Evolutionary conservation across 2,797 vertebrate genomes (phyloP), one percentile per base, ranked within the genome.

Genomic region (Buceros bicornis): DNA sequence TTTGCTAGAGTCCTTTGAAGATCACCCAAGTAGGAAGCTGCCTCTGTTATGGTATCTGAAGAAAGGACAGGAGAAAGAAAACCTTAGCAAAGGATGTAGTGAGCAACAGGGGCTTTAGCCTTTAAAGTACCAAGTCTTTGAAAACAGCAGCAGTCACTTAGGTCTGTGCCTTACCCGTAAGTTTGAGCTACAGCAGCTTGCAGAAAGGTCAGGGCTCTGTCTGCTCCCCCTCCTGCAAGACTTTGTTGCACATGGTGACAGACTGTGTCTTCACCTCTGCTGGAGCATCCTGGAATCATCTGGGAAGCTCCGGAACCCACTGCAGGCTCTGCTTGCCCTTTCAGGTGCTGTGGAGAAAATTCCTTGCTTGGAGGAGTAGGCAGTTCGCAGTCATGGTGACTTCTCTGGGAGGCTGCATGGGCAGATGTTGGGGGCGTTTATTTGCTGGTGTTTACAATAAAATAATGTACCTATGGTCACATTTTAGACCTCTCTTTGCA

Each of bases 351-450:
- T 48, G 37, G 7, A 51, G 57, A 60, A 43, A 31, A 51, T 19
- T 61, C 3, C 1, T 16, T 31, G 61, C 72, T 87, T 0, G 0
- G 26, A 65, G 48, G 33, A 25, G 9, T 8, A 35, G 56, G 22
- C 31, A n/a, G 62, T 28, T 56, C 79, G 62, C 21, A 21, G 51
- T 40, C 0, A 0, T 60, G 60, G 6, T 90, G 48, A 53, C 11
- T 53, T 5, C 11, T 65, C 0, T 3, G 21, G 37, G 31, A 16
- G 10, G n/a, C 17, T 61, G 20, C 24, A 17, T 3, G 5, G 28
- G 31, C 25, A 18, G 29, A 6, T 51, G 31, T n/a, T 10, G 5
- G 19, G 33, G 35, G 8, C 3, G 0, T 47, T 72, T 90, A 28
- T 58, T 42, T 66, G 8, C 6, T 60, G 18, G 2, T 37, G 35